Evolutionary conservation across 2,888 invertebrate genomes (phyloP).

Genomic region (Alviniconcha strummeri): DNA sequence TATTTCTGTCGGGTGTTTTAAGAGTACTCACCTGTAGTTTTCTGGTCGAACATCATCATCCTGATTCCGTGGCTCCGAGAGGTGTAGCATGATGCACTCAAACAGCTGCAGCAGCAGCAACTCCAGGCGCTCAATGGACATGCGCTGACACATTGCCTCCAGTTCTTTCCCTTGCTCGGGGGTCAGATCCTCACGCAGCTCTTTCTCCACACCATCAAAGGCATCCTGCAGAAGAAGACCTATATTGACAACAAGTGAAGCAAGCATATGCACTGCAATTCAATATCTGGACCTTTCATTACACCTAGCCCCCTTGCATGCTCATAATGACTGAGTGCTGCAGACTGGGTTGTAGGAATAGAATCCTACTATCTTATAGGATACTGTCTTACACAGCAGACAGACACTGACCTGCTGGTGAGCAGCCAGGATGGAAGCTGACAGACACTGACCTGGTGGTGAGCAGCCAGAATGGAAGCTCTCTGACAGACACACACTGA

Average conservation of each 20-base stretch:
- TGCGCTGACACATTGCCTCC: conserved; percentile 25
- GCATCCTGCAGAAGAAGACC: conserved; percentile 34
- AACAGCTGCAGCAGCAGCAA: conserved; percentile 36
- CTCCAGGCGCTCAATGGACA: conserved; percentile 37
- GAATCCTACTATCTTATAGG: no score
- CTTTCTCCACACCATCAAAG: conserved; percentile 36
- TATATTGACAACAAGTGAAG: not conserved
- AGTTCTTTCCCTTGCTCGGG: conserved; percentile 22
- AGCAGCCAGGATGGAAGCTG: no score
- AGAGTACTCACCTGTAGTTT: conserved; percentile 19
- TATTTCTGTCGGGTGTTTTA: no score
- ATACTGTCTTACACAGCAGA: no score
- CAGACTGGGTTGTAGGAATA: no score
- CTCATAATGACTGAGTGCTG: no score
- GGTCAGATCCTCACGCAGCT: conserved; percentile 27
- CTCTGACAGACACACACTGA: conserved; percentile 30
- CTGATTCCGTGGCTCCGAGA: conserved; percentile 29
- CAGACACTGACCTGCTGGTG: no score
- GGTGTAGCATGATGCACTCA: conserved; percentile 37
- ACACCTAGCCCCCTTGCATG: no score
- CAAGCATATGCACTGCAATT: not conserved
- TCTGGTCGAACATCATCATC: conserved; percentile 19
- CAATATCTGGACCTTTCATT: not conserved
- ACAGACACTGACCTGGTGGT: no score
- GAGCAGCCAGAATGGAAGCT: no score